Evolutionary conservation across 2,888 invertebrate species (phyloP), one percentile per base, ranked within the genome.

Genomic region (Phanerotoma sp.): DNA sequence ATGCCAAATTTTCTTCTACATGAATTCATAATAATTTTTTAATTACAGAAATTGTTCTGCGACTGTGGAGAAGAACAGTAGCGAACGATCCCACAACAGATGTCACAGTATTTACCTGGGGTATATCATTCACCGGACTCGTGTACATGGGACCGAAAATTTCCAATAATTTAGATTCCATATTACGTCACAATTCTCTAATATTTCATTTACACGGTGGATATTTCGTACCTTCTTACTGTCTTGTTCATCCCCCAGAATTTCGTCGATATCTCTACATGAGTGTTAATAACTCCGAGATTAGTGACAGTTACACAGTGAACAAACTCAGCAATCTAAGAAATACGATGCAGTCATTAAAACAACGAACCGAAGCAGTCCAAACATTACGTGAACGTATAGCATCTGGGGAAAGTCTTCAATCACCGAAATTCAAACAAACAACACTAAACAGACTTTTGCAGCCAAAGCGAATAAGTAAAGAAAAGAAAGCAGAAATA

Each of bases 171-270:
- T 84, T 86, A 37, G 85, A 87, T 3, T 82, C 82, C 51, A 82
- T 85, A 66, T 86, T 91, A 65, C 83, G 83, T 71, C 79, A 83
- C 42, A 86, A 90, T 73, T 86, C 90, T 40, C 78, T 93, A 65
- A 86, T 96, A 66, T 92, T 96, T 77, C 88, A 90, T 79, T 86
- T 95, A 83, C 89, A 89, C 60, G 93, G 92, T 32, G 93, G 93
- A 4, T 91, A 86, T 69, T 96, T 94, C 73, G 88, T 89, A 33
- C 81, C 82, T 62, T 74, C 78, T 15, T 77, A 79, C 63, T 80
- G 79, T 59, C 73, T 80, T 51, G 62, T 73, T 35, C 72, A 64
- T 40, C 71, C 71, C 63, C 70, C 74, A 15, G 72, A 70, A 38
- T 64, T 65, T 33, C 75, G 70, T 61, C 71, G 68, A 73, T 81